phyloP scores from a whole-genome alignment of 2,888 invertebrate genomes.

The Oscheius myriophilus region DNA sequence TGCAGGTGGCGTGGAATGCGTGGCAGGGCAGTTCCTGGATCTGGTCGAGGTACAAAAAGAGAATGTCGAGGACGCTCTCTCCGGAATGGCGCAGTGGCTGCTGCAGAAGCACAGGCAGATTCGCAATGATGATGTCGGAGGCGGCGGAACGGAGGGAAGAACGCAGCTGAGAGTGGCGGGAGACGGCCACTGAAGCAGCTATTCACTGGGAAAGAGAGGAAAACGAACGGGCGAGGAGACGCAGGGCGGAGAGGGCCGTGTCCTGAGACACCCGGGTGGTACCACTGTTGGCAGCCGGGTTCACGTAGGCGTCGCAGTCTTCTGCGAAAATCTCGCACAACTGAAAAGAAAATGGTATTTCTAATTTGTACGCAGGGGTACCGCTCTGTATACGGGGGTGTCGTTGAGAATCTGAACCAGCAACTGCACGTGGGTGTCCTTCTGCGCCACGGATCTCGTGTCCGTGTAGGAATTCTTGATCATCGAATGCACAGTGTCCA shows the following conservation, averaged over 20 bases:
- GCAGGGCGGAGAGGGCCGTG: slow-evolving; percentile 44
- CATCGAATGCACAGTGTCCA: slow-evolving; percentile 55
- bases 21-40: slow-evolving; percentile 27
- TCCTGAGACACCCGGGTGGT: slow-evolving; percentile 39
- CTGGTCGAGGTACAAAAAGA: slow-evolving; percentile 52
- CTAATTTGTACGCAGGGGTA: too few species aligned
- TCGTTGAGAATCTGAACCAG: slow-evolving; percentile 64
- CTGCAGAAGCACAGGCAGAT: slow-evolving; percentile 59
- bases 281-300: slow-evolving; percentile 29
- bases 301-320: slow-evolving; percentile 46
- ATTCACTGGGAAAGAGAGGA: background rate
- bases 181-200: slow-evolving; percentile 43
- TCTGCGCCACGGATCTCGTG: slow-evolving; percentile 46
- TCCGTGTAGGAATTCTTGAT: slow-evolving; percentile 60
- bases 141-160: slow-evolving; percentile 53
- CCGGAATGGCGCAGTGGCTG: slow-evolving; percentile 45
- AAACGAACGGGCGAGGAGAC: slow-evolving; percentile 30
- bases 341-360: slow-evolving; percentile 28
- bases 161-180: slow-evolving; percentile 49
- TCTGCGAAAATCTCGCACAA: slow-evolving; percentile 55
- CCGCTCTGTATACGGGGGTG: slow-evolving; percentile 50
- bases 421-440: slow-evolving; percentile 47
- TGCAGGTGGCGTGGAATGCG: slow-evolving; percentile 10
- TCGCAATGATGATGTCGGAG: slow-evolving; percentile 54
- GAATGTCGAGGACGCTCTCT: slow-evolving; percentile 43